Evolutionary conservation across 2,797 vertebrate species (phyloP).

Genomic region (Acestrorhynchus altus): DNA sequence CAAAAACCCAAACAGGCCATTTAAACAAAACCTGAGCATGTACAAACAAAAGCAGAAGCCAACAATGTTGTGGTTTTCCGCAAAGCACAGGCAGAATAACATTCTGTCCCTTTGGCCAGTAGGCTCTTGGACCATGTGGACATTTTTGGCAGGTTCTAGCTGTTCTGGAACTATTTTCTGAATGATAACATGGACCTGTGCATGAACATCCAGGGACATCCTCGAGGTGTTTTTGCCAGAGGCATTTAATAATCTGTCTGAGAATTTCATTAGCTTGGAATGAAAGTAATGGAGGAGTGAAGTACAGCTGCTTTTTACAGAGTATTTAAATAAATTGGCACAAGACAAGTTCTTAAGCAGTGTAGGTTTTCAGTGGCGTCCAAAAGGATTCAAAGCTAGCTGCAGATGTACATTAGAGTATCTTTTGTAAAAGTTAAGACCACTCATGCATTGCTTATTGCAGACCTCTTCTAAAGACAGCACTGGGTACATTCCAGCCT

Average conservation of each 20-base stretch:
- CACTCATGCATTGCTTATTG: conserved; percentile 7
- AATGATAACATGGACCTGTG: neutral
- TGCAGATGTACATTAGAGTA: neutral
- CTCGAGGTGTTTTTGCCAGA: neutral
- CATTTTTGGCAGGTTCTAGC: conserved; percentile 1
- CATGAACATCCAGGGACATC: neutral
- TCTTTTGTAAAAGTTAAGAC: conserved; percentile 2
- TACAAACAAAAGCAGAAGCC: neutral
- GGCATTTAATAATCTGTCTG: neutral
- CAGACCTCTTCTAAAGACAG: conserved; percentile 46
- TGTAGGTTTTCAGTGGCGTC: neutral
- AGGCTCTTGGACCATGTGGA: neutral
- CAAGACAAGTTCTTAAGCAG: neutral
- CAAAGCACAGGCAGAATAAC: neutral
- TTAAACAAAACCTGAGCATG: neutral
- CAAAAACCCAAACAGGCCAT: neutral
- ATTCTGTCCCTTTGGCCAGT: neutral
- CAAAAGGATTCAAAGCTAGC: neutral
- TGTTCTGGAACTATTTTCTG: neutral
- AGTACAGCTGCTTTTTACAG: neutral
- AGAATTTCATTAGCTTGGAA: conserved; percentile 11
- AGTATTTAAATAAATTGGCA: neutral
- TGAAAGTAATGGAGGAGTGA: neutral
- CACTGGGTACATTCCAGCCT: conserved; percentile 59
- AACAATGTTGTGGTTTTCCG: neutral